Conservation (phyloP, 2,797 vertebrate species). For the Malurus leucopterus region DNA sequence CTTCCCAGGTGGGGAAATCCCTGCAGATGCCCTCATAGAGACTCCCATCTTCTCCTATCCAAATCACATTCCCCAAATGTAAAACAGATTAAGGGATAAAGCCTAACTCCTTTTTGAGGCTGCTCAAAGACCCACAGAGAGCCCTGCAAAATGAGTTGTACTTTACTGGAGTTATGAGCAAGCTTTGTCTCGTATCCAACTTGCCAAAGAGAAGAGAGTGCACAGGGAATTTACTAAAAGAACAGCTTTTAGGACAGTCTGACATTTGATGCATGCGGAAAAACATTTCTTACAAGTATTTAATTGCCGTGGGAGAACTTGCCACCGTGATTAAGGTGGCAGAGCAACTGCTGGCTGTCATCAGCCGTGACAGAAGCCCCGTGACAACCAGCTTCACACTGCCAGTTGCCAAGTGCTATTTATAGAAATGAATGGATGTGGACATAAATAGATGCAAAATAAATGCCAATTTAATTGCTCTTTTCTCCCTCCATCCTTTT, state of each 20-base stretch:
- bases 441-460: not conserved
- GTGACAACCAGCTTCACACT: not conserved
- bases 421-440: not conserved
- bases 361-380: not conserved
- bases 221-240: not conserved
- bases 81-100: not conserved
- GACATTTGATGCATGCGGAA: not conserved
- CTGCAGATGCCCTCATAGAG: not conserved
- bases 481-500: not conserved
- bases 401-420: not conserved
- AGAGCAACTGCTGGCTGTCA: not conserved
- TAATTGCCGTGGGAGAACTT: not conserved
- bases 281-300: not conserved
- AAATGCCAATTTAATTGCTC: not conserved
- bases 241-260: not conserved
- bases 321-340: not conserved
- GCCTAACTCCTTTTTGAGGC: not conserved
- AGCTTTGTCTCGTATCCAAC: not conserved
- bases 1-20: not conserved
- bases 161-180: not conserved
- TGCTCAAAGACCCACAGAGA: not conserved
- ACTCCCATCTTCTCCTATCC: not conserved
- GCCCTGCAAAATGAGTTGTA: not conserved
- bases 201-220: not conserved
- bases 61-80: not conserved